Percentiles rank a stretch among this genome's conserved stretches.
Evolutionary conservation across 2,888 invertebrate species (phyloP).

Genomic region (Xestia c-nigrum): DNA sequence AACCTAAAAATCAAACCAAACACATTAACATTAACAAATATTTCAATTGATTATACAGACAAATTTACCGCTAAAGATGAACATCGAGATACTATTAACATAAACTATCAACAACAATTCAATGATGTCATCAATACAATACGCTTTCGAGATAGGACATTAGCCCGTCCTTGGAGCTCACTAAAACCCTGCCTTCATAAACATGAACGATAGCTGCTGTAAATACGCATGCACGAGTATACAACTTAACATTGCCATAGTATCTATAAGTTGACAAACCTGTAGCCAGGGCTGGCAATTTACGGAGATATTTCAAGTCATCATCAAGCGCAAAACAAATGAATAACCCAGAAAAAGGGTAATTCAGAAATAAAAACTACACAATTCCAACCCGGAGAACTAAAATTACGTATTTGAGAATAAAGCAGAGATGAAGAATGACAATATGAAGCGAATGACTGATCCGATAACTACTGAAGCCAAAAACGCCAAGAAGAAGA

Average conservation of each 20-base stretch:
- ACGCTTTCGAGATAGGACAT: slow-evolving; percentile 32
- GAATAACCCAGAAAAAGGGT: not conserved
- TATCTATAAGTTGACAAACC: slow-evolving; percentile 21
- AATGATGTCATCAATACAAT: slow-evolving; percentile 29
- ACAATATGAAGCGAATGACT: not conserved
- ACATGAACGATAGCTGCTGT: slow-evolving; percentile 47
- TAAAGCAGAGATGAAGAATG: not conserved
- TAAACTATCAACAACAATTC: slow-evolving; percentile 13
- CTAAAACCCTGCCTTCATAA: slow-evolving; percentile 51
- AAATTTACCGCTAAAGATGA: not conserved
- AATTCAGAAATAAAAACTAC: not conserved
- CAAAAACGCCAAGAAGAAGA: not conserved
- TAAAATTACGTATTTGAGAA: not conserved
- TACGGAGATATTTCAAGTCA: not conserved
- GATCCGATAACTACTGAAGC: not conserved
- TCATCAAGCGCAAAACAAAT: not conserved
- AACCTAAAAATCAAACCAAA: not conserved
- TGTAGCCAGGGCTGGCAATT: slow-evolving; percentile 10
- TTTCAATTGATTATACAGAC: not conserved
- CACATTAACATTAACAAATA: not conserved
- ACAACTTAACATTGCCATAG: slow-evolving; percentile 8
- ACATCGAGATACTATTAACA: slow-evolving; percentile 5
- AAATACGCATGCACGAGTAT: slow-evolving; percentile 19
- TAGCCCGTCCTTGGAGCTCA: slow-evolving; percentile 50
- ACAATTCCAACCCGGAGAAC: not conserved